phyloP scores from a whole-genome alignment of 1,140 invertebrate species.

The Macrobrachium rosenbergii region DNA sequence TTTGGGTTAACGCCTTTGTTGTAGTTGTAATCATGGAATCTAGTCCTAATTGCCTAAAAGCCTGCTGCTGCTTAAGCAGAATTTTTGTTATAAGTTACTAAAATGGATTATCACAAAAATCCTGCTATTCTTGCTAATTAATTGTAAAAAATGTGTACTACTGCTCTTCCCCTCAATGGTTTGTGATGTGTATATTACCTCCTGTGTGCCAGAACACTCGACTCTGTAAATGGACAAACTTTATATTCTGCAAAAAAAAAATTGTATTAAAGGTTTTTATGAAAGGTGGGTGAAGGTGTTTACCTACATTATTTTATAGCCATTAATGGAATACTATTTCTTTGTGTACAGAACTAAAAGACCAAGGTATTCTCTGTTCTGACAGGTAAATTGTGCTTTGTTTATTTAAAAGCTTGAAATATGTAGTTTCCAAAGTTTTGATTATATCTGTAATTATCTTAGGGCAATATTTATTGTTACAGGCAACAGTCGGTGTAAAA shows the following conservation, averaged over 20 bases:
- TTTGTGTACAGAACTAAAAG: neutral
- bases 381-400: conserved; percentile 18
- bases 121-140: conserved; percentile 25
- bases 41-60: conserved; percentile 50
- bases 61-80: conserved; percentile 49
- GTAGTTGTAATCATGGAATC: conserved; percentile 57
- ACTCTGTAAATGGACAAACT: conserved; percentile 33
- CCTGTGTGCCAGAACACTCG: conserved; percentile 33
- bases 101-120: conserved; percentile 19
- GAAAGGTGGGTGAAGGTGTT: conserved; percentile 23
- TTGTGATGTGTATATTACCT: conserved; percentile 60
- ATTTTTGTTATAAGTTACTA: conserved; percentile 49
- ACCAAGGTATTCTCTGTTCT: neutral
- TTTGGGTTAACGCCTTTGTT: conserved; percentile 12
- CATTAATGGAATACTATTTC: neutral
- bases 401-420: conserved; percentile 31
- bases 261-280: conserved; percentile 34
- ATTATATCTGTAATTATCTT: conserved; percentile 48
- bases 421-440: conserved; percentile 20
- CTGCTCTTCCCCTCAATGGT: conserved; percentile 33
- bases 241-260: conserved; percentile 26
- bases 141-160: conserved; percentile 2
- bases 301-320: conserved; percentile 17
- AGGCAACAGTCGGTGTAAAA: conserved; percentile 49
- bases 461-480: conserved; percentile 61